Base-by-base conservation (phyloP, 2,888 invertebrate genomes). In the Trichogramma dendrolimi region DNA sequence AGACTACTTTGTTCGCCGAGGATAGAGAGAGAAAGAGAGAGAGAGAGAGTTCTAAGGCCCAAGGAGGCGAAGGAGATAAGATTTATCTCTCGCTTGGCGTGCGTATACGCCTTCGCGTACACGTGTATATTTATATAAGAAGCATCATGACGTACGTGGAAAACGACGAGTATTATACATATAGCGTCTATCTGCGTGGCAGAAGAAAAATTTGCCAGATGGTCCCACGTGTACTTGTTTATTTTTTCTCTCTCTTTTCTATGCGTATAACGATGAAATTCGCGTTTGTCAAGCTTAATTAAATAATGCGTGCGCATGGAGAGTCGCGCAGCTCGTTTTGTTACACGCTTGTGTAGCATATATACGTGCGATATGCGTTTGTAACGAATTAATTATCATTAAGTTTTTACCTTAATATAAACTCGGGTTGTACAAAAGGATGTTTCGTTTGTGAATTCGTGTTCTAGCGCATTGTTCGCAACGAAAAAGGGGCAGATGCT, bases 1-100 rank as follows among this genome's bases (percentile, higher is more conserved):
- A 72, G 69, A 69, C 62, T 67, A 70, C 67, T 68, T 68, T 68
- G 67, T 68, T 67, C 66, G 61, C 63, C 63, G 65, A 69, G 66
- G 68, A 69, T 68, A 65, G 27, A 3, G 27, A 27, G 2, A 27
- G 2, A 27, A 27, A 27, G 27, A 27, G 27, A 27, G 27, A 27
- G 27, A 27, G 27, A 27, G 27, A 27, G 27, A 27, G 27, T 3
- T 67, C 63, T 65, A 61, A 55, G 51, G 54, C 49, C 60, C 27
- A n/a, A n/a, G n/a, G n/a, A n/a, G n/a, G n/a, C n/a, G 27, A 27
- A 63, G 42, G 58, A 64, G 67, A 66, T 66, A 63, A 68, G 68
- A 68, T 66, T 68, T 65, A 69, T 67, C 66, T 66, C 27, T 2
- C 27, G 27, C 27, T 27, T 27, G 27, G 27, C 27, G 27, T 3